Evolutionary conservation across 1,140 invertebrate species (phyloP), one percentile per base, ranked within the genome.

Genomic region (Zaprionus camerounensis): DNA sequence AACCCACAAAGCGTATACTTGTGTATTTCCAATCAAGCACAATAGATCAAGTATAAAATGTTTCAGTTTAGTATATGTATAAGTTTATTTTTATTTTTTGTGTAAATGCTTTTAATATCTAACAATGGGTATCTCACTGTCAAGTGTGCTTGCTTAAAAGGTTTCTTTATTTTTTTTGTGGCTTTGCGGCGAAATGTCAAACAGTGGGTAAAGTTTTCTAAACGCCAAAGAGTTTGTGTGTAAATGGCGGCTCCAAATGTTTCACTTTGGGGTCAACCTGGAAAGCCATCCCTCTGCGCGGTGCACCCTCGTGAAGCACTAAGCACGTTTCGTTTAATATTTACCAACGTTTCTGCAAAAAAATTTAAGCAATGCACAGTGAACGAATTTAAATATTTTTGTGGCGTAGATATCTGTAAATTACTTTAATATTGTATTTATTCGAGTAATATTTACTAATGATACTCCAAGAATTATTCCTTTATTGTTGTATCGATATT

Each of bases 171-270:
- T 90, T 49, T 68, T 78, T 75, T 78, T 74, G 71, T 59, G 57
- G 24, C 36, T 82, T 87, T 87, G 81, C 79, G 85, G 81, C 78
- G 85, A 88, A 88, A 90, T 88, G 85, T 82, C 85, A 88, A 88
- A 81, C 81, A 71, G 80, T 72, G 83, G 80, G 79, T 81, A 83
- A 87, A 87, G 84, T 87, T 87, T 74, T 81, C 71, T 78, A 75
- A 69, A 70, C 76, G 36, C 67, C 65, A 74, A 78, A 69, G 65
- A 64, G 65, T 67, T 77, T 59, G 58, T 66, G 83, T 82, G 83
- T 84, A 80, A 86, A 85, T 82, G 78, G 83, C 77, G 69, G 80
- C 70, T 69, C 61, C 82, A 73, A 58, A 62, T 75, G 80, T 36
- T 56, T 28, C 64, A 55, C 34, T 53, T 49, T 49, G 31, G 41